Conservation (phyloP, 2,888 invertebrate species). For the Limnephilus auricula region DNA sequence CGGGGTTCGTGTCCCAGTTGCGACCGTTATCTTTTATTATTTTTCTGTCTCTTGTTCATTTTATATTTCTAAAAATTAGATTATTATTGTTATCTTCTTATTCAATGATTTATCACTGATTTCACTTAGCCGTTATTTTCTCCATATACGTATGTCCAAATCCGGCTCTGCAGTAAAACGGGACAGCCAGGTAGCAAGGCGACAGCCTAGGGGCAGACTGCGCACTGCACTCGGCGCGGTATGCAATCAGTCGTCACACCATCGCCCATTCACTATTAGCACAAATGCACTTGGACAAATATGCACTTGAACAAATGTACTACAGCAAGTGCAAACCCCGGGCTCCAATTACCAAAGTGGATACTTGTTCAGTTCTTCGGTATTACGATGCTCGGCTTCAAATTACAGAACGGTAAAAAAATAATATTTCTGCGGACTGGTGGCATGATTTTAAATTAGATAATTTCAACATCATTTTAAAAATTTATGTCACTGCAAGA, state of each 20-base stretch:
- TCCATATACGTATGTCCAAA: neutral
- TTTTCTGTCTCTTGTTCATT: too few species aligned
- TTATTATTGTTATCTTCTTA: too few species aligned
- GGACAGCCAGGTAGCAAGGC: neutral
- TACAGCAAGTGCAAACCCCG: neutral
- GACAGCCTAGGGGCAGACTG: neutral
- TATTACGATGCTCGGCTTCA: neutral
- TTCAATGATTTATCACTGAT: neutral
- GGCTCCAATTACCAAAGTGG: neutral
- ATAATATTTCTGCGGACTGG: neutral
- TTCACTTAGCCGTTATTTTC: neutral
- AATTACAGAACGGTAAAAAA: neutral
- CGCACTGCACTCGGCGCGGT: constrained; percentile 6
- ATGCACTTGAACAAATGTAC: neutral
- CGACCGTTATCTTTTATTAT: too few species aligned
- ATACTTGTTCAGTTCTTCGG: neutral
- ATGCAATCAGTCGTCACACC: constrained; percentile 6
- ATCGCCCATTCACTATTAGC: constrained; percentile 18
- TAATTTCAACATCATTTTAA: too few species aligned
- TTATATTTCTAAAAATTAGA: too few species aligned
- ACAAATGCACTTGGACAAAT: constrained; percentile 5
- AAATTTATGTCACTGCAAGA: too few species aligned
- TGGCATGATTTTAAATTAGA: too few species aligned
- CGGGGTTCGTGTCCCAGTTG: too few species aligned
- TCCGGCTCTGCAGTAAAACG: neutral